Base-by-base conservation (phyloP, 2,797 vertebrate genomes). In the Poecilia velifera region DNA sequence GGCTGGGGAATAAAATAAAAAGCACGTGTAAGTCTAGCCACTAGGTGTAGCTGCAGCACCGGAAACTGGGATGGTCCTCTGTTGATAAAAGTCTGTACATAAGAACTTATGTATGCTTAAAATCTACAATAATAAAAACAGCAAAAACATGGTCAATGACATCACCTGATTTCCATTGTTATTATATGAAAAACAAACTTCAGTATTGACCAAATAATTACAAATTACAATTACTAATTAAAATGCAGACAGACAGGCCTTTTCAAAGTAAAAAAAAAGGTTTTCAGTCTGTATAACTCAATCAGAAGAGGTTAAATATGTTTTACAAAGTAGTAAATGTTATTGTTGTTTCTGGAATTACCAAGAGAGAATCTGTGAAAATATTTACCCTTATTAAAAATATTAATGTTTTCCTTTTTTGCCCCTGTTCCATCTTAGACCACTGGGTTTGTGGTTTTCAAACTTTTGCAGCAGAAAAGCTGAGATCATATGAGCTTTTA, bases 41-140 rank as follows among this genome's bases (percentile, higher is more conserved):
- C 88, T 84, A 91, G 90, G 83, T 86, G 88, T 59, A 43, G 82
- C 80, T 79, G 43, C 62, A 87, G 39, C 59, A 76, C 76, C 7
- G 71, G 36, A 25, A 53, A 31, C n/a, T 41, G 25, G 13, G 64
- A n/a, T 16, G 34, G 13, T 14, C 7, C n/a, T 72, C 39, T 73
- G 14, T 57, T 41, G 28, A 46, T 51, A 14, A 53, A n/a, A 22
- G 2, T 3, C 31, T 64, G 4, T n/a, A 28, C 43, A 18, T 16
- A 3, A 28, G 59, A 49, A 1, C 36, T 72, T 6, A 45, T 55
- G 34, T 28, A 20, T 10, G 20, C 22, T 41, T 41, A 34, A 39
- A 25, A 68, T 41, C 1, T 12, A 25, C 18, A 68, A 41, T 6
- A 25, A 41, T 41, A 9, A 68, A 41, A 39, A 41, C 36, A 25